Evolutionary conservation across 2,113 vertebrate genomes (phyloP), one percentile per base, ranked within the genome.

Genomic region (Antidorcas marsupialis): DNA sequence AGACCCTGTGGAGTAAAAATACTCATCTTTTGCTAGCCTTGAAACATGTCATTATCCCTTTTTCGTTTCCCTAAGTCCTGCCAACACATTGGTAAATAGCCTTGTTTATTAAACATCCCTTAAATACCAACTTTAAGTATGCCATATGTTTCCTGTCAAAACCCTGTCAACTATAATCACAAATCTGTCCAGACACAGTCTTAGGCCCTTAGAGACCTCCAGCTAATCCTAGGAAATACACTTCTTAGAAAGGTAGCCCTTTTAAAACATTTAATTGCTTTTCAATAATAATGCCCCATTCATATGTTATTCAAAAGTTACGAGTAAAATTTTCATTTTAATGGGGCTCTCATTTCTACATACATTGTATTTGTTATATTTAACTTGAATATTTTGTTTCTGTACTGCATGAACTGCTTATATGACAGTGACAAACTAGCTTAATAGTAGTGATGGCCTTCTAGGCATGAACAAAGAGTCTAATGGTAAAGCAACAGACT

Each of bases 301-400:
- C 55, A 82, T 33, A 28, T 28, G 28, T 82, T 62, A 76, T 36
- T 95, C 71, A 1, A 96, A 91, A 90, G 87, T 52, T 71, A 85
- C 21, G 28, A 88, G n/a, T 47, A 88, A 96, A 60, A 59, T 43
- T 74, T 95, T 92, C 67, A 82, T 94, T 84, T 87, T 57, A 93
- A 82, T 36, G 8, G 76, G 14, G 1, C 16, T 43, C 50, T 23
- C 33, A 45, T 91, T 74, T 94, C 86, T 97, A 67, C 23, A 33
- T 16, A 43, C 7, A 96, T 92, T 86, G 64, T 57, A 43, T 67
- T 81, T 6, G 3, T 45, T 79, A 36, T 53, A 82, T 85, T 92
- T 83, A 87, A 94, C 50, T 87, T 86, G 12, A 89, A 33, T 62
- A 94, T 87, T 93, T 91, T 67, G n/a, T 71, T 95, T 89, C 50